Evolutionary conservation across 2,113 vertebrate species (phyloP).

Genomic region (Chloebia gouldiae): DNA sequence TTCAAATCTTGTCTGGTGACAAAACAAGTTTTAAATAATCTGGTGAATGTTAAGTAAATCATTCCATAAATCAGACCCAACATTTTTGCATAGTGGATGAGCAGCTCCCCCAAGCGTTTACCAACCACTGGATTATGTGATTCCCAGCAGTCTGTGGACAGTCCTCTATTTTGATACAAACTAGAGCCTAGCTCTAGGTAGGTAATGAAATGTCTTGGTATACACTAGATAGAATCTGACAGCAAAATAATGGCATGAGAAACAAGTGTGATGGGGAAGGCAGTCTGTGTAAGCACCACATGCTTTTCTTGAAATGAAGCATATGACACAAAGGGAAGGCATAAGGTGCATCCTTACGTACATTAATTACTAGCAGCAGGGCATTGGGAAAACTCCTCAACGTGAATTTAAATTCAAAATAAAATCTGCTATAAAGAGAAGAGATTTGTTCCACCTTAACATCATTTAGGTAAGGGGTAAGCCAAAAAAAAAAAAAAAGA

Average conservation of each 20-base stretch:
- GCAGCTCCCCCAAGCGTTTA: slow-evolving; percentile 42
- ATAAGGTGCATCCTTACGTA: not conserved
- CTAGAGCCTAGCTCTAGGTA: not conserved
- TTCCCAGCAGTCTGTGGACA: not conserved
- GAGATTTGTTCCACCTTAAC: not conserved
- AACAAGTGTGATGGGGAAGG: not conserved
- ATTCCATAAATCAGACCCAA: not conserved
- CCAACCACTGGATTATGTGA: not conserved
- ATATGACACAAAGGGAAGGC: not conserved
- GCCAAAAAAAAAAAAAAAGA: not conserved
- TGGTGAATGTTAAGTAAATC: not conserved
- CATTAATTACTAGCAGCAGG: not conserved
- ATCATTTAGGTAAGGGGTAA: not conserved
- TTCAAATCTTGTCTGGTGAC: not conserved
- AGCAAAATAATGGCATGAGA: not conserved
- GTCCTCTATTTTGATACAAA: not conserved
- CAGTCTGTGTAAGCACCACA: not conserved
- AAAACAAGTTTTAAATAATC: not conserved
- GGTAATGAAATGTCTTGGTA: not conserved
- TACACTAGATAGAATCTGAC: not conserved
- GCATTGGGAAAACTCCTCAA: not conserved
- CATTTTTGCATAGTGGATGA: not conserved
- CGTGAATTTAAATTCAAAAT: not conserved
- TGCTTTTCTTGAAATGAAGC: not conserved
- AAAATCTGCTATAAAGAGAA: not conserved